These are phyloP conservation scores for Tachina fera DNA, from an alignment of 2,888 invertebrate species.

Conservation along the genomic window DNA sequence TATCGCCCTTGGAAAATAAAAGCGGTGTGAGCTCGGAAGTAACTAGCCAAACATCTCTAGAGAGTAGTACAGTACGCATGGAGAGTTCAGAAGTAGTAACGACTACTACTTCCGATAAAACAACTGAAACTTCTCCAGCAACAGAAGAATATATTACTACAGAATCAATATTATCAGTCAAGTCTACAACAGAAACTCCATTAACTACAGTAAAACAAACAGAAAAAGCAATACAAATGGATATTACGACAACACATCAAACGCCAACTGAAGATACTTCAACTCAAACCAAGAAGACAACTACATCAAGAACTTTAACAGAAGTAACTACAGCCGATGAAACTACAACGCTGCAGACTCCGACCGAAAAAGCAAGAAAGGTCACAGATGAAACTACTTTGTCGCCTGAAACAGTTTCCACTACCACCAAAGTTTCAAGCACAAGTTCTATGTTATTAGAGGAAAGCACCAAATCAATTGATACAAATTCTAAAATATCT, in stretches of 20 bases:
- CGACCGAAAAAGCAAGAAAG: not conserved
- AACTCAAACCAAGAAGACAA: not conserved
- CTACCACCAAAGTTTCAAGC: no score
- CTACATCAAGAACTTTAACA: not conserved
- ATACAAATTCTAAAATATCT: not conserved
- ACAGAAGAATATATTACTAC: not conserved
- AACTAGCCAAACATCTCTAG: not conserved
- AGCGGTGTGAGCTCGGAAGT: not conserved
- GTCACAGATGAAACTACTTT: not conserved
- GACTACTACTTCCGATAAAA: not conserved
- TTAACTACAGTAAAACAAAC: not conserved
- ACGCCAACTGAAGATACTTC: not conserved
- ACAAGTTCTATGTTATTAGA: not conserved
- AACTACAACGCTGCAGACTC: not conserved
- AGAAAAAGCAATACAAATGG: not conserved
- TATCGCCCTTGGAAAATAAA: not conserved
- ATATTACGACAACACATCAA: not conserved
- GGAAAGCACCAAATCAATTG: not conserved
- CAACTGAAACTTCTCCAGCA: not conserved
- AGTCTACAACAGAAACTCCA: not conserved
- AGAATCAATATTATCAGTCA: not conserved
- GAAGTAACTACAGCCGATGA: not conserved
- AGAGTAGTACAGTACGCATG: slow-evolving; percentile 2
- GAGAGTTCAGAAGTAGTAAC: slow-evolving; percentile 8
- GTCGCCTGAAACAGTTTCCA: not conserved